These are phyloP conservation scores for Hylaea fasciaria DNA, from an alignment of 2,888 invertebrate genomes.

Conservation along the genomic window DNA sequence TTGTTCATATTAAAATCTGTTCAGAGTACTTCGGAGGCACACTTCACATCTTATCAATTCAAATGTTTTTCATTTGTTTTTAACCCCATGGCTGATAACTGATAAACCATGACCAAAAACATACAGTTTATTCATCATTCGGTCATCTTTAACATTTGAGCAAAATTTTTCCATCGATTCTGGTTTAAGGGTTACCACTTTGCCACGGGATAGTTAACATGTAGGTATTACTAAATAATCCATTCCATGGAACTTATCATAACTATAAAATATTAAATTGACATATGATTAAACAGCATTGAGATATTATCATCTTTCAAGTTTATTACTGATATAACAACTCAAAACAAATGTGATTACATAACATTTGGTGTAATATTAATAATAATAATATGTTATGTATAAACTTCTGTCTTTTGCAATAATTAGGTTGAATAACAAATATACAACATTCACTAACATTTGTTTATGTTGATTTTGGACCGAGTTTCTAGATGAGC, in stretches of 20 bases:
- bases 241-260: background rate
- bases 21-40: too few species aligned
- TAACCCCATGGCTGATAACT: too few species aligned
- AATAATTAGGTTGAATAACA: background rate
- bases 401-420: background rate
- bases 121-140: too few species aligned
- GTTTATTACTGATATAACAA: background rate
- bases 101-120: too few species aligned
- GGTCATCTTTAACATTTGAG: too few species aligned
- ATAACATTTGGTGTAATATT: background rate
- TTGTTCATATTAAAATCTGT: too few species aligned
- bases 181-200: background rate
- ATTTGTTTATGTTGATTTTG: too few species aligned
- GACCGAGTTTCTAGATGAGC: too few species aligned
- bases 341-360: slow-evolving; percentile 9
- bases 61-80: too few species aligned
- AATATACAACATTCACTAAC: background rate
- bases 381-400: background rate
- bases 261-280: background rate
- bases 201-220: background rate
- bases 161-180: too few species aligned
- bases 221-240: background rate
- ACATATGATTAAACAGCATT: background rate
- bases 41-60: too few species aligned
- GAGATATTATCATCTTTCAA: slow-evolving; percentile 3